Evolutionary conservation across 2,888 invertebrate species (phyloP).

Genomic region (Drosophila neotestacea): DNA sequence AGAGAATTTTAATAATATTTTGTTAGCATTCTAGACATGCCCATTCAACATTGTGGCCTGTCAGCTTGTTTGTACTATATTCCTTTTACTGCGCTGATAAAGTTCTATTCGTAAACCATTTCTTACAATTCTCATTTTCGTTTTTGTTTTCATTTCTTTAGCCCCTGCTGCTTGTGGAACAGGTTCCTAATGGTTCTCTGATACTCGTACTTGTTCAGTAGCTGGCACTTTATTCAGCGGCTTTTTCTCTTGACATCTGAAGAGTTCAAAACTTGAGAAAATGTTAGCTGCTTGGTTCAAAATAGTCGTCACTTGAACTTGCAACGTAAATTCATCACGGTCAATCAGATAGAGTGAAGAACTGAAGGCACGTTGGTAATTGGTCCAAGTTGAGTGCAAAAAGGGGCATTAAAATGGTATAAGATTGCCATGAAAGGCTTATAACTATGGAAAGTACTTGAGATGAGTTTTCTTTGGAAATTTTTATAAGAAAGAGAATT

Average conservation of each 20-base stretch:
- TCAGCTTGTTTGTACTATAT: constrained; percentile 43
- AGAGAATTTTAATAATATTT: constrained; percentile 53
- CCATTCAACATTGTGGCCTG: constrained; percentile 42
- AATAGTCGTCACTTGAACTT: constrained; percentile 30
- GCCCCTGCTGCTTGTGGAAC: constrained; percentile 9
- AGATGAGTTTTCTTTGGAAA: background rate
- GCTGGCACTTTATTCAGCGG: constrained; percentile 4
- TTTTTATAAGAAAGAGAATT: no score
- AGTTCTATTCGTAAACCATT: constrained; percentile 24
- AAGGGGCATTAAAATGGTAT: background rate
- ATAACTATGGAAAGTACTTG: background rate
- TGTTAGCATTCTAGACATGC: constrained; percentile 7
- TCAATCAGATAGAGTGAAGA: constrained; percentile 21
- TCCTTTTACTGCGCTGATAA: constrained; percentile 26
- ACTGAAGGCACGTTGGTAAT: constrained; percentile 26
- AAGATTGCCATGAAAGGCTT: background rate
- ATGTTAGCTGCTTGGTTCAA: constrained; percentile 29
- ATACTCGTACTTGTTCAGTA: constrained; percentile 1
- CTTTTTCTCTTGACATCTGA: constrained; percentile 22
- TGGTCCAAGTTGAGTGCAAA: constrained; percentile 24
- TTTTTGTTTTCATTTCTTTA: constrained; percentile 15
- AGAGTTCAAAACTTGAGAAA: constrained; percentile 27
- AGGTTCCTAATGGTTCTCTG: constrained; percentile 46
- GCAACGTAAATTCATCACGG: constrained; percentile 43
- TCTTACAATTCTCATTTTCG: constrained; percentile 17